Conservation (phyloP, 2,888 invertebrate genomes). For the Philhelius pedissequus region DNA sequence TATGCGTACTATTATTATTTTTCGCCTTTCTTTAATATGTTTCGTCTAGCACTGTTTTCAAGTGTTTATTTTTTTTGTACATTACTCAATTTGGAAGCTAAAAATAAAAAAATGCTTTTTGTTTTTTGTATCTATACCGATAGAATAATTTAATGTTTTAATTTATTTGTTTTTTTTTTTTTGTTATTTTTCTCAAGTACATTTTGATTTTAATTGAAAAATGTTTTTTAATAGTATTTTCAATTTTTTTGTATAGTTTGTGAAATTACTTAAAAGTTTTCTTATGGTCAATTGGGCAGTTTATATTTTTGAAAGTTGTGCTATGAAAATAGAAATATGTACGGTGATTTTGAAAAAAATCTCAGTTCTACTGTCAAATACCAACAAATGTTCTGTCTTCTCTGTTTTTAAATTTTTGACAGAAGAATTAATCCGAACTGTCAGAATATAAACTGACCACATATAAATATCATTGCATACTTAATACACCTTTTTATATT, state of each 20-base stretch:
- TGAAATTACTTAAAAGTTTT: not conserved
- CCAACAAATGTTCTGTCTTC: too few relatives aligned
- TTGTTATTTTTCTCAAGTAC: not conserved
- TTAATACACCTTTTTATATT: too few relatives aligned
- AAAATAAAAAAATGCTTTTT: not conserved
- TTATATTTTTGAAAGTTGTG: too few relatives aligned
- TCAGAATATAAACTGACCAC: too few relatives aligned
- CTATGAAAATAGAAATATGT: too few relatives aligned
- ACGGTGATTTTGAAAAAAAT: too few relatives aligned
- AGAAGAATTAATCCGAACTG: too few relatives aligned
- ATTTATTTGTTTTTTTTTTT: not conserved
- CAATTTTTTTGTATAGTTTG: not conserved
- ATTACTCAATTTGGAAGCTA: conserved; percentile 4
- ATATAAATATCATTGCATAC: too few relatives aligned
- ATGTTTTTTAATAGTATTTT: not conserved
- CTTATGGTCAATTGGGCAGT: not conserved
- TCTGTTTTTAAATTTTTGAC: too few relatives aligned
- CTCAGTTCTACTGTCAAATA: too few relatives aligned
- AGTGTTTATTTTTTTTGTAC: not conserved
- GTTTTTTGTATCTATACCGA: not conserved
- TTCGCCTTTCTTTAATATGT: not conserved
- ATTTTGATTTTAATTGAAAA: not conserved
- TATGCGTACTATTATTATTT: not conserved
- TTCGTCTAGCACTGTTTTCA: not conserved
- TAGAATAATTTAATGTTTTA: not conserved